Percentiles rank a stretch among this genome's conserved stretches.
These are phyloP conservation scores for Monopis laevigella DNA, from an alignment of 2,888 invertebrate genomes.

Conservation along the genomic window DNA sequence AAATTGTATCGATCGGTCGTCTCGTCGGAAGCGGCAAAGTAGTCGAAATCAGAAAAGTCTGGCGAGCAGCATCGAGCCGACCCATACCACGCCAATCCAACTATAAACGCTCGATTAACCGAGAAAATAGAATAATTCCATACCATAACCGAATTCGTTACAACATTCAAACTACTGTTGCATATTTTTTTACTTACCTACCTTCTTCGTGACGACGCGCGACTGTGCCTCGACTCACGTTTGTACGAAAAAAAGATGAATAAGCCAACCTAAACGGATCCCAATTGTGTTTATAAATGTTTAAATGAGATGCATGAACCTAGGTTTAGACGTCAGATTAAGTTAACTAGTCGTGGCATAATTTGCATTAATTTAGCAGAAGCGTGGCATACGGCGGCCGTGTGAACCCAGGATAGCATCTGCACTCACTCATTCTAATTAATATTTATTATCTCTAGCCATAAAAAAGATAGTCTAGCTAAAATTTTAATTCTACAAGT, in stretches of 20 bases:
- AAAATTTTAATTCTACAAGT: no score
- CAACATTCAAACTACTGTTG: background rate
- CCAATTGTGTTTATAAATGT: background rate
- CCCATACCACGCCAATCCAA: background rate
- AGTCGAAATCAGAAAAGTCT: no score
- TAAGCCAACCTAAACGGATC: background rate
- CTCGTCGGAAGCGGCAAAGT: background rate
- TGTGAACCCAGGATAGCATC: slow-evolving; percentile 43
- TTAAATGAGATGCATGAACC: background rate
- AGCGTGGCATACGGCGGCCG: slow-evolving; percentile 11
- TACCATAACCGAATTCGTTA: background rate
- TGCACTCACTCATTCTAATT: slow-evolving; percentile 25
- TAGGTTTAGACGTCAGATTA: slow-evolving; percentile 5
- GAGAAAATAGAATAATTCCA: background rate
- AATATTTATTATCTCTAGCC: slow-evolving; percentile 1
- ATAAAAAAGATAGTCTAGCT: background rate
- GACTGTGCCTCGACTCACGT: no score
- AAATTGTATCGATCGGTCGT: background rate
- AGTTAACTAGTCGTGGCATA: slow-evolving; percentile 9
- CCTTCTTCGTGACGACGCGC: background rate
- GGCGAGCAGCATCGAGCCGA: no score
- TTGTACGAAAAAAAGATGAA: no score
- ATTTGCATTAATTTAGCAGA: slow-evolving; percentile 10
- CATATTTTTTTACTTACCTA: background rate
- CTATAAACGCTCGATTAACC: background rate